phyloP scores from a whole-genome alignment of 1,140 invertebrate genomes.

The Schlechtendalia chinensis region DNA sequence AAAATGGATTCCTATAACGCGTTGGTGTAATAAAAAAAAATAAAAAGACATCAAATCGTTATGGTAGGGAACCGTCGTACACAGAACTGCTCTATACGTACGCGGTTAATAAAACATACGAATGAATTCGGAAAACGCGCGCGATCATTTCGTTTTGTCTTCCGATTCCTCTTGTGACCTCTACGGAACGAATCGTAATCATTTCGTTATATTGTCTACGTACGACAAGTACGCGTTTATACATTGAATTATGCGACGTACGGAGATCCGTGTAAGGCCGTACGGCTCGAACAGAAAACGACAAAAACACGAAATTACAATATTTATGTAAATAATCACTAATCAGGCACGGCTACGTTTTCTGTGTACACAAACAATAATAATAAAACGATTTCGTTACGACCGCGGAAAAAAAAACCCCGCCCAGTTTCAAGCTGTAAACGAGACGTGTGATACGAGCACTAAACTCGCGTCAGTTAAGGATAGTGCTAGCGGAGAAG shows the following conservation, averaged over 20 bases:
- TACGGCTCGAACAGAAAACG: background rate
- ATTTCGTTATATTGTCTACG: background rate
- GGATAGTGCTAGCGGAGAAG: too few relatives aligned
- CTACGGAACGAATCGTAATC: background rate
- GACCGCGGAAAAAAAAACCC: too few relatives aligned
- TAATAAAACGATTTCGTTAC: background rate
- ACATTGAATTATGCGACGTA: constrained; percentile 10
- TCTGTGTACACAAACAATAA: background rate
- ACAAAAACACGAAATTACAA: background rate
- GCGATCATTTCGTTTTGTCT: too few relatives aligned
- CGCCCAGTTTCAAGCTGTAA: background rate
- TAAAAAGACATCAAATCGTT: too few relatives aligned
- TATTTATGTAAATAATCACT: background rate
- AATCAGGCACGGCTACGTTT: too few relatives aligned
- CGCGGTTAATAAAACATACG: too few relatives aligned
- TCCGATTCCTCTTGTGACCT: constrained; percentile 9
- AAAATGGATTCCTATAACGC: too few relatives aligned
- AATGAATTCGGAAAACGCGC: too few relatives aligned
- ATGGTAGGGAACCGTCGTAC: too few relatives aligned
- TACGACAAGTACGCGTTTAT: background rate
- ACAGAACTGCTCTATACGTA: too few relatives aligned
- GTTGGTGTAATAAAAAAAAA: too few relatives aligned
- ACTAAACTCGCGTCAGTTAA: too few relatives aligned
- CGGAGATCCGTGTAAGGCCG: background rate
- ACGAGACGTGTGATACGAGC: background rate